Percentiles rank a stretch among this genome's conserved stretches.
Evolutionary conservation across 2,888 invertebrate species (phyloP).

Genomic region (Trachelus troglodyta): DNA sequence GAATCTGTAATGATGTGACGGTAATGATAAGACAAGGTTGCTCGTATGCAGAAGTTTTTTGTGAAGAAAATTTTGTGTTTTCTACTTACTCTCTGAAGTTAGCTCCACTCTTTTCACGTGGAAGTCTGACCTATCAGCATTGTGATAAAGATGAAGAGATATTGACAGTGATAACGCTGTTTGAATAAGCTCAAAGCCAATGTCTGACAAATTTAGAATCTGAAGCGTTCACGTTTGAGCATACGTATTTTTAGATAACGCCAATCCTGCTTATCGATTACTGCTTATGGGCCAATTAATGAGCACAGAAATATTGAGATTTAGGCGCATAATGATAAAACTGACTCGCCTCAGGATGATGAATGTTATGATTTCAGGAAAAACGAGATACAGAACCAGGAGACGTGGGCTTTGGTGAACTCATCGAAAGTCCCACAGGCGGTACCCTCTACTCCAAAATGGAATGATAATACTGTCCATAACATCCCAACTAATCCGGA

Average conservation of each 20-base stretch:
- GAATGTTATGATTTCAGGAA: constrained; percentile 3
- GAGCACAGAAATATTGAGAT: too few relatives aligned
- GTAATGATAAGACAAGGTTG: too few relatives aligned
- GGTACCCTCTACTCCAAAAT: constrained; percentile 11
- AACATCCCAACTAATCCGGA: constrained; percentile 20
- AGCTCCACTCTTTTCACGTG: background rate
- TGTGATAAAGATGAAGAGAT: constrained; percentile 3
- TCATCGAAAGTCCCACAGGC: constrained; percentile 37
- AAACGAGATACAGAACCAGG: background rate
- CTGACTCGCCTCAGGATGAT: too few relatives aligned
- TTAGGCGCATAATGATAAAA: too few relatives aligned
- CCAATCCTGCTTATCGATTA: too few relatives aligned
- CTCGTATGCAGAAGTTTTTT: too few relatives aligned
- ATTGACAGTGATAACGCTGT: background rate
- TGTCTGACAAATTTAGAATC: too few relatives aligned
- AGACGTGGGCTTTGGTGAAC: constrained; percentile 47
- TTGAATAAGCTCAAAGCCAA: too few relatives aligned
- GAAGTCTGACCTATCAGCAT: background rate
- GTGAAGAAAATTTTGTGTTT: background rate
- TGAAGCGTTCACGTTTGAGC: too few relatives aligned
- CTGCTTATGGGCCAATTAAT: too few relatives aligned
- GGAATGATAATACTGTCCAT: constrained; percentile 40
- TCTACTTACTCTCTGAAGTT: constrained; percentile 14
- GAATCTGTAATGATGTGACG: too few relatives aligned
- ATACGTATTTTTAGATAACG: too few relatives aligned